These are phyloP conservation scores for Luscinia megarhynchos DNA, from an alignment of 2,797 vertebrate genomes.

Conservation along the genomic window DNA sequence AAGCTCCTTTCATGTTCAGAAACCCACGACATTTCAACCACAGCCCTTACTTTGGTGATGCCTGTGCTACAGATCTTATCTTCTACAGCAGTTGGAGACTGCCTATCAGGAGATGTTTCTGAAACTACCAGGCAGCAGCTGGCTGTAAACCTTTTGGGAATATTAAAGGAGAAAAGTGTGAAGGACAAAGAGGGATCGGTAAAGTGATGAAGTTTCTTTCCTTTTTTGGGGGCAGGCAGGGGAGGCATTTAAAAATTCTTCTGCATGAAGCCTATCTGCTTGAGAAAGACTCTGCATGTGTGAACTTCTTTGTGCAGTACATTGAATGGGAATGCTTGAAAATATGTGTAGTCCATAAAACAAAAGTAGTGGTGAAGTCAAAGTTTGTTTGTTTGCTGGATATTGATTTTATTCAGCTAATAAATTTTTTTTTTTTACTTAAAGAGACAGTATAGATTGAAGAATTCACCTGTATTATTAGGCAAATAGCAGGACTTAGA, in stretches of 20 bases:
- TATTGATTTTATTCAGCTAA: neutral
- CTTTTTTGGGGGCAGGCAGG: neutral
- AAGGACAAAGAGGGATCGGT: slow-evolving; percentile 54
- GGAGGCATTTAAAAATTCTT: neutral
- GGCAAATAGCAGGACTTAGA: neutral
- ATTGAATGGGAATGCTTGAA: neutral
- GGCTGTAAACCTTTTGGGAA: slow-evolving; percentile 79
- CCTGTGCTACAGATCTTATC: slow-evolving; percentile 90
- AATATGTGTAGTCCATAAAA: neutral
- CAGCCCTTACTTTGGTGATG: slow-evolving; percentile 82
- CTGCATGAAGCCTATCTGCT: neutral
- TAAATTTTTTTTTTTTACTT: neutral
- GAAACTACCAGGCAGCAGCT: slow-evolving; percentile 80
- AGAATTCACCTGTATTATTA: neutral
- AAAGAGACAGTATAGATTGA: fast-evolving
- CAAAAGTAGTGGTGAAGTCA: neutral
- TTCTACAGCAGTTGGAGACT: slow-evolving; percentile 82
- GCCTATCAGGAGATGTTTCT: slow-evolving; percentile 75
- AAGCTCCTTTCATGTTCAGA: slow-evolving; percentile 78
- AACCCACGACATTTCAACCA: slow-evolving; percentile 63
- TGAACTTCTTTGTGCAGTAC: neutral
- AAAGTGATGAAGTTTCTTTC: neutral
- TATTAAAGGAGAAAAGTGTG: slow-evolving; percentile 74
- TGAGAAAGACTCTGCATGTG: neutral
- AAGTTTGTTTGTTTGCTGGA: neutral